Evolutionary conservation across 2,888 invertebrate species (phyloP), one percentile per base, ranked within the genome.

Genomic region (Alitta virens): DNA sequence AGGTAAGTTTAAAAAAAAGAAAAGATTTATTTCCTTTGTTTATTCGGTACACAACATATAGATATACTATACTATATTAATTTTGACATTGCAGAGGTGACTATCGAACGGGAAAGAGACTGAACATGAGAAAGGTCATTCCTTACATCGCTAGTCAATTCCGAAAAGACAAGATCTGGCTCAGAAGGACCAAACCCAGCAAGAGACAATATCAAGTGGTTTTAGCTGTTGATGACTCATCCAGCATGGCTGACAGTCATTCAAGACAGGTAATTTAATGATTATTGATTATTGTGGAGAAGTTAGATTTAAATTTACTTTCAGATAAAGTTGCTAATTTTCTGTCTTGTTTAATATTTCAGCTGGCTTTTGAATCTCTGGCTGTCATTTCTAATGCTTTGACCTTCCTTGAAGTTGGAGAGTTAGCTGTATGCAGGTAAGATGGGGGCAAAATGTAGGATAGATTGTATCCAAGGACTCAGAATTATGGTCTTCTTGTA

Each of bases 61-160:
- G 12, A 40, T 40, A 40, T n/a, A 14, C n/a, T 40, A 40, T n/a
- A n/a, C n/a, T n/a, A 33, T 33, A 33, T 7, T 33, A 33, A 33
- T 7, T 33, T 7, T 33, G 33, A 33, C 12, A 33, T 33, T 68
- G 18, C 69, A 84, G 84, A 83, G 99, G 99, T 23, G 99, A 99
- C 83, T 99, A 92, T 82, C 87, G 96, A 7, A 97, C 95, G 0
- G 99, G 99, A 0, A 91, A 94, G 65, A 87, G 99, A 7, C 91
- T 99, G 57, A 99, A 99, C 83, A 99, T 99, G 98, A 88, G 97
- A 52, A 93, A 92, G 75, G 91, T 99, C 60, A 96, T 99, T 77
- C 94, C 98, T 0, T 99, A 99, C 84, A 95, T 99, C 71, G 99
- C 99, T 21, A 97, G 97, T 65, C 92, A 98, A 82, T 99, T 97